Conservation (phyloP, 2,797 vertebrate species). For the Tokudaia tokunoshimensis region DNA sequence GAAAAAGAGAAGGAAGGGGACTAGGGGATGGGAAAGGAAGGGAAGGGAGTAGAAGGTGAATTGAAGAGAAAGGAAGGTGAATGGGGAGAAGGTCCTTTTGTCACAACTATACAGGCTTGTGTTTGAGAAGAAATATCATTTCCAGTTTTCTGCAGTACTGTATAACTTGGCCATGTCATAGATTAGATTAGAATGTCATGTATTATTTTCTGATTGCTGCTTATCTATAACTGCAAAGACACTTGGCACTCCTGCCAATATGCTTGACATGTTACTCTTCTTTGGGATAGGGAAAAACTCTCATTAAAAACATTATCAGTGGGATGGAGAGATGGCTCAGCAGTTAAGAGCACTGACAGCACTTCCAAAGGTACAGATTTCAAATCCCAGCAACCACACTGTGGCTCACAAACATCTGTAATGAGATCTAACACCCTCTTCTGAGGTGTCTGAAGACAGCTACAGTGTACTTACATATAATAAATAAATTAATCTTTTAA, state of each 20-base stretch:
- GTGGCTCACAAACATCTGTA: too few species aligned
- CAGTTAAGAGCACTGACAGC: too few species aligned
- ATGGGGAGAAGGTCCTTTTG: background rate
- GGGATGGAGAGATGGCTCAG: too few species aligned
- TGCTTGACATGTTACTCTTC: conserved; percentile 6
- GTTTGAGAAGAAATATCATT: background rate
- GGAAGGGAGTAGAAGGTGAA: too few species aligned
- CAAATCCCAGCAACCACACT: too few species aligned
- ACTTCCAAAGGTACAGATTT: too few species aligned
- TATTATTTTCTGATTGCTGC: conserved; percentile 3
- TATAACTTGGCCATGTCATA: conserved; percentile 19
- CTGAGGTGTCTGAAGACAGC: too few species aligned
- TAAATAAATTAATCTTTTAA: too few species aligned
- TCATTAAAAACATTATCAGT: background rate
- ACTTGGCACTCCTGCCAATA: background rate
- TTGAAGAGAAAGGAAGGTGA: too few species aligned
- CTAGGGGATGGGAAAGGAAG: too few species aligned
- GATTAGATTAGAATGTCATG: background rate
- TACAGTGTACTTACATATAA: too few species aligned
- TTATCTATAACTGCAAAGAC: conserved; percentile 39
- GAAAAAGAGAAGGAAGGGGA: background rate
- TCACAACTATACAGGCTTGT: background rate
- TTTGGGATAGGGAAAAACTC: conserved; percentile 30
- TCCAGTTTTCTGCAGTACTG: conserved; percentile 46
- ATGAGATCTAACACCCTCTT: too few species aligned